A percentile compares a stretch with the other conserved stretches of the same genome.
These are phyloP conservation scores for Paramormyrops hopkinsi DNA, from an alignment of 2,797 vertebrate genomes.

Conservation along the genomic window DNA sequence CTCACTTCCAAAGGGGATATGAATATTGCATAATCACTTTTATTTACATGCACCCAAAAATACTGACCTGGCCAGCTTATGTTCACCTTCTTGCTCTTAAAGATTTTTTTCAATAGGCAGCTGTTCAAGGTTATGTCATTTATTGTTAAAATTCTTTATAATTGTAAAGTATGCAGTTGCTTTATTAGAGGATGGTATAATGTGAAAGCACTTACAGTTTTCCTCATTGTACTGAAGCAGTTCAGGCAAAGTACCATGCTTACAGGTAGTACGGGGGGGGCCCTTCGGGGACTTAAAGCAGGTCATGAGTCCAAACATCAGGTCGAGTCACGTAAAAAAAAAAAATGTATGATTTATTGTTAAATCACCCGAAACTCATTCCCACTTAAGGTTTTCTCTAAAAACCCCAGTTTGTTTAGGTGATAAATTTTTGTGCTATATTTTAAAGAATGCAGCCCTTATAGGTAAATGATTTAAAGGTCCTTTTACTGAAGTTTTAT, in stretches of 20 bases:
- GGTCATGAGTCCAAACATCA: background rate
- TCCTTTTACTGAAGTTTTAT: background rate
- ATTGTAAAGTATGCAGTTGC: background rate
- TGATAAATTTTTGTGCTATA: background rate
- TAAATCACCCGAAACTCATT: background rate
- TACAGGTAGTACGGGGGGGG: background rate
- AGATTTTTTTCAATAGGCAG: background rate
- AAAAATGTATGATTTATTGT: background rate
- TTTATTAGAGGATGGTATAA: background rate
- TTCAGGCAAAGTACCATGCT: background rate
- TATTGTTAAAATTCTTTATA: background rate
- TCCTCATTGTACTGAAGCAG: background rate
- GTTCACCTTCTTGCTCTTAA: background rate
- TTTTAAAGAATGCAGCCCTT: background rate
- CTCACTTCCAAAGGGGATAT: background rate
- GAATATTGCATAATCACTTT: too few relatives aligned
- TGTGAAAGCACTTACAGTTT: background rate
- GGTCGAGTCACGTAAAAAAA: background rate
- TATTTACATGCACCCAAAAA: background rate
- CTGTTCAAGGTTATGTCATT: background rate
- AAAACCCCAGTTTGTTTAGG: background rate
- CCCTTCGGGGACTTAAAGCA: background rate
- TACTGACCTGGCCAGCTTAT: background rate
- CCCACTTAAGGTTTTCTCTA: background rate
- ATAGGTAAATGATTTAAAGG: background rate